Base-by-base conservation (phyloP, 2,113 vertebrate genomes). In the Poicephalus gulielmi region DNA sequence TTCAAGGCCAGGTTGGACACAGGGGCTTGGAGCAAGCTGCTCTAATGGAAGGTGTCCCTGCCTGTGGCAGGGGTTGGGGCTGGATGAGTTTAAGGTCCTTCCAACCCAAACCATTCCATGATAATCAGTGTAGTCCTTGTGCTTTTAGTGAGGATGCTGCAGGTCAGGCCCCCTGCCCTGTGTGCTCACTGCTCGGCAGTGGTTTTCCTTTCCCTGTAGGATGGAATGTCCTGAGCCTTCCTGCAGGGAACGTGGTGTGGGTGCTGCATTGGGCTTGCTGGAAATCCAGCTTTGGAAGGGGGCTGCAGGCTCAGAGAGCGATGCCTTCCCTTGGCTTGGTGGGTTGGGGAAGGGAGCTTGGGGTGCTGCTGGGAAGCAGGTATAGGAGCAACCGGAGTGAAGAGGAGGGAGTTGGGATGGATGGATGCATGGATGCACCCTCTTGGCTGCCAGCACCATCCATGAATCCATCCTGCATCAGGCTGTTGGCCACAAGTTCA, bases 231-330 rank as follows among this genome's bases (percentile, higher is more conserved):
- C 57, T 39, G 66, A 79, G 50, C 44, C 23, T 66, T 73, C 37
- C 50, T 0, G 0, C 0, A 7, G 35, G 24, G 46, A 11, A 27
- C 2, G 12, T 7, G 39, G 39, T 17, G 30, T 3, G 7, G 25
- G 30, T 47, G 33, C 82, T 53, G 50, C 11, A 9, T 17, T 6
- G 43, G 31, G 6, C 19, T 41, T 35, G 75, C 39, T 9, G 5
- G 31, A 70, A 46, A 41, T 59, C 69, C 53, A n/a, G 28, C 23
- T 24, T 17, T 31, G 35, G 62, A 16, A 19, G n/a, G 22, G 33
- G 15, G 47, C 18, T 78, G 16, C 7, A 3, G 59, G n/a, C 24
- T 60, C 7, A 8, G 5, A 8, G 43, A n/a, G 28, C 2, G 13
- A 27, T 24, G 5, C 37, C 39, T 47, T 41, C 6, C 39, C 30